Conservation (phyloP, 53 echinoderm and acorn worm species). For the Astropecten irregularis region DNA sequence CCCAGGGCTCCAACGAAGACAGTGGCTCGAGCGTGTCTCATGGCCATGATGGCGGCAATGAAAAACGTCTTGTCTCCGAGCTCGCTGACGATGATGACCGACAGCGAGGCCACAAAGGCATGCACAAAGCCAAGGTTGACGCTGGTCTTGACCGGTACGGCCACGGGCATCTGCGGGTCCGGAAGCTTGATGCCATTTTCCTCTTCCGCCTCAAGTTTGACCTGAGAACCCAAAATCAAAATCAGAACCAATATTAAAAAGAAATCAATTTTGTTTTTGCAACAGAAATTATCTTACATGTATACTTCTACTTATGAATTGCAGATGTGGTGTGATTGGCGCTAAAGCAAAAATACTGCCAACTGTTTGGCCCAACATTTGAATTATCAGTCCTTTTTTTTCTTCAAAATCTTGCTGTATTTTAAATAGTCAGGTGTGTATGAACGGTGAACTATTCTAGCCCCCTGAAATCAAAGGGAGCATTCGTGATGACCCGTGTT, state of each 20-base stretch:
- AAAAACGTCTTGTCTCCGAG: constrained; percentile 97
- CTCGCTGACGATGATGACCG: constrained; percentile 98
- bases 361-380: too few species aligned
- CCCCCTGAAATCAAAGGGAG: too few species aligned
- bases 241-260: neutral
- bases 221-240: neutral
- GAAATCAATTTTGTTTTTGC: neutral
- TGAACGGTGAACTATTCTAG: too few species aligned
- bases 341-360: too few species aligned
- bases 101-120: constrained; percentile 91
- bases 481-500: too few species aligned
- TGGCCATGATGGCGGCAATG: constrained; percentile 99
- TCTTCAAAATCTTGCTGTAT: too few species aligned
- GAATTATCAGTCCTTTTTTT: too few species aligned
- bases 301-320: neutral
- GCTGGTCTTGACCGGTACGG: neutral
- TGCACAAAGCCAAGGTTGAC: constrained; percentile 86
- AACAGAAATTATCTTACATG: neutral
- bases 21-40: constrained; percentile 89
- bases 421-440: too few species aligned
- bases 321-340: neutral
- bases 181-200: constrained; percentile 5
- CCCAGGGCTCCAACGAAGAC: constrained; percentile 85
- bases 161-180: neutral
- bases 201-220: neutral